Evolutionary conservation across 2,888 invertebrate species (phyloP).

Genomic region (Cactoblastis cactorum): DNA sequence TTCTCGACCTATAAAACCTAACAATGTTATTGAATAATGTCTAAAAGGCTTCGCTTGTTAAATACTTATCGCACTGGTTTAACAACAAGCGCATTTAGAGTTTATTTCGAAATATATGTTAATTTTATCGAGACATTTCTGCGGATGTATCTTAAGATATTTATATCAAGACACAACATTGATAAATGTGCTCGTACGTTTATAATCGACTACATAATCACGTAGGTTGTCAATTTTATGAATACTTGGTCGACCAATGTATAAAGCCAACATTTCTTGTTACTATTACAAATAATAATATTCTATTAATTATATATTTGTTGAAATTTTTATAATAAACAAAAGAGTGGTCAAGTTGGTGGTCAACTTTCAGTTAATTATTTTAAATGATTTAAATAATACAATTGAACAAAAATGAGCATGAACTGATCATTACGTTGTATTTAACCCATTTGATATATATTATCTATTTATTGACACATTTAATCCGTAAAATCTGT

Average conservation of each 20-base stretch:
- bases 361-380: too few species aligned
- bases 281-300: neutral
- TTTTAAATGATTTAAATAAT: too few species aligned
- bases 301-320: too few species aligned
- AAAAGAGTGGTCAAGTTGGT: too few species aligned
- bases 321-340: too few species aligned
- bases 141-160: neutral
- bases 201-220: neutral
- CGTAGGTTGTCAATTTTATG: neutral
- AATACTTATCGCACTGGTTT: neutral
- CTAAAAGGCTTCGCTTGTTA: neutral
- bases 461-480: too few species aligned
- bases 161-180: neutral
- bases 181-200: neutral
- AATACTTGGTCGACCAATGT: too few species aligned
- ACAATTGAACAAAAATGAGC: too few species aligned
- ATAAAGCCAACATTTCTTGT: too few species aligned
- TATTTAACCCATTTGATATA: too few species aligned
- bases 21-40: constrained; percentile 1
- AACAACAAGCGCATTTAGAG: neutral
- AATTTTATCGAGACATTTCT: neutral
- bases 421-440: too few species aligned
- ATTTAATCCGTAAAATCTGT: too few species aligned
- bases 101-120: neutral
- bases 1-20: constrained; percentile 8